Evolutionary conservation across 2,888 invertebrate genomes (phyloP), one percentile per base, ranked within the genome.

Genomic region (Hofmannophila pseudospretella): DNA sequence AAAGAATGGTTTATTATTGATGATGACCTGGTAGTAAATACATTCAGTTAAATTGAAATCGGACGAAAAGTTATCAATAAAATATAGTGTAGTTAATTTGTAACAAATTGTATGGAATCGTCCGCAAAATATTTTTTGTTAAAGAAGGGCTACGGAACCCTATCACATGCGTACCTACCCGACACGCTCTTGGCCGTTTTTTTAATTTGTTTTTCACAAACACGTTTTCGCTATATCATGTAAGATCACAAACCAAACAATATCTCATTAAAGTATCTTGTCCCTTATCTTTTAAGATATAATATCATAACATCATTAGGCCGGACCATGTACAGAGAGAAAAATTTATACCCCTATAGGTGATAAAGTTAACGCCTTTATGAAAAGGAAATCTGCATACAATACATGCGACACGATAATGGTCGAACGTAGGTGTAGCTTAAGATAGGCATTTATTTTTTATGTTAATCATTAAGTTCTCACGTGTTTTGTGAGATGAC

Each of bases 331-430:
- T 71, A 64, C 47, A 60, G 56, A 62, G 48, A 41, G 51, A 49
- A 45, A 68, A 70, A 73, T 75, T 66, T 77, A 77, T 66, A 58
- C 59, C 58, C 58, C 46, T 54, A 54, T 51, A 67, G 54, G 67
- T 70, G 65, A 63, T 58, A 62, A 67, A 62, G 57, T 67, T 71
- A 66, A 60, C 74, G 67, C 74, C 62, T 66, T 58, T 59, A 53
- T 53, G 65, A 63, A 54, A 51, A 50, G 50, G 39, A 46, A 58
- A 81, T 84, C 79, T 81, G 70, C 81, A 84, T 84, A 80, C 81
- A 82, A 84, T 82, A 66, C 51, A 45, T 54, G 55, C 42, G 41
- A 46, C 50, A 38, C 46, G 45, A 42, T 44, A 50, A 52, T 48
- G 51, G 39, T 34, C 41, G 39, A 38, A 37, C 40, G n/a, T n/a